Percentiles rank a stretch among this genome's conserved stretches.
phyloP scores from a whole-genome alignment of 1,140 invertebrate species.

The Carposina sasakii region DNA sequence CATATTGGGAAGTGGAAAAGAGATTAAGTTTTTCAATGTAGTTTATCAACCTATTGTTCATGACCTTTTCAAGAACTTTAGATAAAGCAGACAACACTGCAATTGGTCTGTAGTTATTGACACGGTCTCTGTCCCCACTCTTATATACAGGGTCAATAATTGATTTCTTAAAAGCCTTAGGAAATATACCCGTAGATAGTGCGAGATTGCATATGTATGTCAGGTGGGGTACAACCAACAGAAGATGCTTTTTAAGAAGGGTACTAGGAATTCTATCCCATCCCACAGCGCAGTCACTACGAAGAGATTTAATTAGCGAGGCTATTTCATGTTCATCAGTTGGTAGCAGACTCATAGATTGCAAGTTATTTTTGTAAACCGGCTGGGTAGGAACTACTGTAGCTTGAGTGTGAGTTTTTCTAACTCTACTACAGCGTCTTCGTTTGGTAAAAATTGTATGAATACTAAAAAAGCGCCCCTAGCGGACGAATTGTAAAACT shows the following conservation, averaged over 20 bases:
- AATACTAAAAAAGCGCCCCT: too few relatives aligned
- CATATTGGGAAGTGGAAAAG: background rate
- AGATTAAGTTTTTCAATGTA: background rate
- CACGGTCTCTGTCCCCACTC: background rate
- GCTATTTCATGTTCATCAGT: background rate
- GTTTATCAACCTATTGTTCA: background rate
- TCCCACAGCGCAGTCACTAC: background rate
- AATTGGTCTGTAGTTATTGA: slow-evolving; percentile 3
- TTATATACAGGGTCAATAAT: background rate
- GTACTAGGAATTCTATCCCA: background rate
- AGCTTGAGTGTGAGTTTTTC: too few relatives aligned
- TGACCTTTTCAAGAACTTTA: slow-evolving; percentile 4
- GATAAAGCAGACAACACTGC: background rate
- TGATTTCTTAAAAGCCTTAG: slow-evolving; percentile 2
- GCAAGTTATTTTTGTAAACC: background rate
- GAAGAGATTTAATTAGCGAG: background rate
- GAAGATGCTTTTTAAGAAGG: background rate
- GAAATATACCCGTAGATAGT: background rate
- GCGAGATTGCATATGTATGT: background rate
- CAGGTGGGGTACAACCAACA: background rate
- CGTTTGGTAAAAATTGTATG: too few relatives aligned
- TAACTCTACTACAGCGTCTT: too few relatives aligned
- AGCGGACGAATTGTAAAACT: too few relatives aligned
- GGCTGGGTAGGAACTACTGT: background rate
- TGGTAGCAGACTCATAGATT: background rate